These are phyloP conservation scores for Chrysocyon brachyurus DNA, from an alignment of 2,797 vertebrate species.

Conservation along the genomic window DNA sequence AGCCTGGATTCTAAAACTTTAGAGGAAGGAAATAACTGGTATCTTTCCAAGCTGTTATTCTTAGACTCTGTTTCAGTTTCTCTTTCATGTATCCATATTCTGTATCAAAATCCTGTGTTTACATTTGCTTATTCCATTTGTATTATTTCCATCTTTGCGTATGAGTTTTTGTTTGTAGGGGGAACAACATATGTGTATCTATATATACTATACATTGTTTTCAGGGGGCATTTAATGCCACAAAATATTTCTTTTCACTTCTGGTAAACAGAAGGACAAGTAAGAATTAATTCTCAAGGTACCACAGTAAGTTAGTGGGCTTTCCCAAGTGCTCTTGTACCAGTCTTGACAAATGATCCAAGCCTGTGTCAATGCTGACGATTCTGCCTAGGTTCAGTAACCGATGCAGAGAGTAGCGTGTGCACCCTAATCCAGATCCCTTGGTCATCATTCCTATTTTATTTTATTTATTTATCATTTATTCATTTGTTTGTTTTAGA, in stretches of 20 bases:
- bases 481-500: neutral
- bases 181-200: neutral
- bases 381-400: neutral
- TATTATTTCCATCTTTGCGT: conserved; percentile 47
- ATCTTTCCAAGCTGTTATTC: conserved; percentile 14
- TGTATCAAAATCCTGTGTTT: conserved; percentile 24
- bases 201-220: neutral
- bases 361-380: neutral
- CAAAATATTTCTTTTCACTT: neutral
- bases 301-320: neutral
- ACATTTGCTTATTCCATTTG: conserved; percentile 31
- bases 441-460: neutral
- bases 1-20: conserved; percentile 42
- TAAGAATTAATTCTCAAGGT: neutral
- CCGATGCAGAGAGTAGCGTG: rapidly evolving
- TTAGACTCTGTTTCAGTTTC: neutral
- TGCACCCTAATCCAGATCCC: too few species aligned
- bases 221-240: neutral
- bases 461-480: neutral
- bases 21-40: neutral
- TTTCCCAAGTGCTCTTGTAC: neutral
- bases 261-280: neutral
- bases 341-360: neutral
- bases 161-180: conserved; percentile 47
- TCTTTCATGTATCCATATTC: neutral